Percentiles rank a stretch among this genome's conserved stretches.
Conservation (phyloP, 2,888 invertebrate genomes). For the Caenorhabditis auriculariae region DNA sequence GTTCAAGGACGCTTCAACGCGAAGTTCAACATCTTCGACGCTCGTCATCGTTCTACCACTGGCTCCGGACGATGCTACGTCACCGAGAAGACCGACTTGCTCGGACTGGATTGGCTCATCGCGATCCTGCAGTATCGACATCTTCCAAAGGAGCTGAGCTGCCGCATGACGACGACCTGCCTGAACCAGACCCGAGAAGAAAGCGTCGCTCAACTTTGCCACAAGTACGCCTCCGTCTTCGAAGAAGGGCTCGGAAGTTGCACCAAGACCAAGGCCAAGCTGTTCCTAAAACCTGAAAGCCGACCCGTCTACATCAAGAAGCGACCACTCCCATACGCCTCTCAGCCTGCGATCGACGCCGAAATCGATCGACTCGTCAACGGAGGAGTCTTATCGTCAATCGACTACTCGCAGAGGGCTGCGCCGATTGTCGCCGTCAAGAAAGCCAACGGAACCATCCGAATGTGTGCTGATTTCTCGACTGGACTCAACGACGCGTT, state of each 20-base stretch:
- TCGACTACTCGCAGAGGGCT: slow-evolving; percentile 37
- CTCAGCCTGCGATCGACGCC: neutral
- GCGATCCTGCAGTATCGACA: too few species aligned
- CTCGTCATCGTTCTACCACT: too few species aligned
- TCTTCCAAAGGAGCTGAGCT: too few species aligned
- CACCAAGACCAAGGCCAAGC: slow-evolving; percentile 12
- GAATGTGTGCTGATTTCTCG: slow-evolving; percentile 45
- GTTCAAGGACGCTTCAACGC: neutral
- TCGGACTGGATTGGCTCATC: neutral
- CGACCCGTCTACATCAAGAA: slow-evolving; percentile 13
- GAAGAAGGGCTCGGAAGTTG: slow-evolving; percentile 13
- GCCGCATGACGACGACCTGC: too few species aligned
- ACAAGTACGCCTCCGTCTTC: too few species aligned
- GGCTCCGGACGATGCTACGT: neutral
- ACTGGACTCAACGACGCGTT: slow-evolving; percentile 41
- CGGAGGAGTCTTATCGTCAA: slow-evolving; percentile 16
- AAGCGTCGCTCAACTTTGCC: too few species aligned
- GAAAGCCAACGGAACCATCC: slow-evolving; percentile 37
- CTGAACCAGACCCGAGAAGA: too few species aligned
- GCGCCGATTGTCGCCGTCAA: slow-evolving; percentile 38
- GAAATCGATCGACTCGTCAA: slow-evolving; percentile 29
- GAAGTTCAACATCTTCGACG: neutral
- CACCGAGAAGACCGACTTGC: neutral
- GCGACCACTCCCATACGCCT: slow-evolving; percentile 20
- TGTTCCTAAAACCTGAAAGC: too few species aligned